A percentile compares a stretch with the other conserved stretches of the same genome.
Evolutionary conservation across 2,113 vertebrate species (phyloP).

Genomic region (Urocolius indicus): DNA sequence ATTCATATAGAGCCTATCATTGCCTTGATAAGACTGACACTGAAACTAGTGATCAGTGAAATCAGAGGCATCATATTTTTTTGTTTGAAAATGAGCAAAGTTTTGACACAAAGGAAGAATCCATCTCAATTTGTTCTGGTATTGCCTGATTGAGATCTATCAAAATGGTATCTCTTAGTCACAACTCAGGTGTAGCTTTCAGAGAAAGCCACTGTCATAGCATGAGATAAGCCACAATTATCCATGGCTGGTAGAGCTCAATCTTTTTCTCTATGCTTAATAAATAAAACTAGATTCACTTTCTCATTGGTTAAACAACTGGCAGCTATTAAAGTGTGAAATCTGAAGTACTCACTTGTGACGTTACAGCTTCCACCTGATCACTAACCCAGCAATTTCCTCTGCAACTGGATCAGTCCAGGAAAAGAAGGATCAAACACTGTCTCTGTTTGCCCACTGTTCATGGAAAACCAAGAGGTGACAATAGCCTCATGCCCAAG

Average conservation of each 20-base stretch:
- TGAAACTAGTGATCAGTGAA: constrained; percentile 77
- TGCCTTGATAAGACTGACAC: constrained; percentile 75
- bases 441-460: background rate
- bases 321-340: background rate
- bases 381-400: background rate
- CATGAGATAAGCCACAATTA: constrained; percentile 53
- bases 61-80: constrained; percentile 71
- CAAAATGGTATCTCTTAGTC: constrained; percentile 60
- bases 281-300: constrained; percentile 17
- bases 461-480: background rate
- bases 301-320: constrained; percentile 51
- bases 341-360: background rate
- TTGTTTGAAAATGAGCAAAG: constrained; percentile 65
- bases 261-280: constrained; percentile 16
- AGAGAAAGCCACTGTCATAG: constrained; percentile 41
- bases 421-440: background rate
- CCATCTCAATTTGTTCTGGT: constrained; percentile 69
- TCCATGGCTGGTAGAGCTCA: constrained; percentile 10
- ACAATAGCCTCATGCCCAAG: background rate
- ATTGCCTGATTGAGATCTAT: constrained; percentile 67
- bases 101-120: constrained; percentile 58
- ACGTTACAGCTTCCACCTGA: background rate
- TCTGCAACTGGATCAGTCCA: background rate
- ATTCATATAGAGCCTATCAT: constrained; percentile 71
- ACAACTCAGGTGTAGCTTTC: constrained; percentile 59